These are phyloP conservation scores for Cheilosia grossa DNA, from an alignment of 2,888 invertebrate species.

Conservation along the genomic window DNA sequence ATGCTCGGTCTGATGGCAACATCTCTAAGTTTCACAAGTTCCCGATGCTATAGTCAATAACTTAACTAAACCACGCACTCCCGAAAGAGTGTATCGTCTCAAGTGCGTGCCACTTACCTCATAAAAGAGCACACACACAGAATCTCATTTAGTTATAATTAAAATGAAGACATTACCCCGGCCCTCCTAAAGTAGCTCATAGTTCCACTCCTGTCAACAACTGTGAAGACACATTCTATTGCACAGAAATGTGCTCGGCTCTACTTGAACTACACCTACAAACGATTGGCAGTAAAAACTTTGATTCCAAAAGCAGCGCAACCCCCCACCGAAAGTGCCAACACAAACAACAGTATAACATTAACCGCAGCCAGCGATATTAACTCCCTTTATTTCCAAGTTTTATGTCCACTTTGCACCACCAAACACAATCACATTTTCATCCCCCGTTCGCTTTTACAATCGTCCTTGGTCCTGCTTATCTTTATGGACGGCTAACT, in stretches of 20 bases:
- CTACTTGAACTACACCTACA: conserved; percentile 10
- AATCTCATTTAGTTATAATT: conserved; percentile 36
- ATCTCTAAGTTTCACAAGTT: too few relatives aligned
- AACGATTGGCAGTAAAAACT: conserved; percentile 43
- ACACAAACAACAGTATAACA: conserved; percentile 37
- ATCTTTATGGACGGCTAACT: conserved; percentile 66
- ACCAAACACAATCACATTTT: conserved; percentile 42
- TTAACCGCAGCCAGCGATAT: conserved; percentile 55
- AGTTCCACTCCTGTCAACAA: neutral
- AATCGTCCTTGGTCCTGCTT: conserved; percentile 43
- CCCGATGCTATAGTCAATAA: too few relatives aligned
- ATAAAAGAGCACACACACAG: conserved; percentile 16
- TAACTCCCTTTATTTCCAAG: conserved; percentile 56
- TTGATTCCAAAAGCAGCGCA: conserved; percentile 42
- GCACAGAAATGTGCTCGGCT: neutral
- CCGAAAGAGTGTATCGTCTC: neutral
- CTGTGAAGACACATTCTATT: conserved; percentile 6
- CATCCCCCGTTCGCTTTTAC: conserved; percentile 46
- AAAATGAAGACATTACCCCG: conserved; percentile 23
- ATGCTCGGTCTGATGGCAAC: too few relatives aligned
- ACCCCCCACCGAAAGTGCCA: conserved; percentile 11
- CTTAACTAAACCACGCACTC: neutral
- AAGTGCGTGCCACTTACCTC: conserved; percentile 1
- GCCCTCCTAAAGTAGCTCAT: conserved; percentile 2
- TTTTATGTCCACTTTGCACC: conserved; percentile 69